Conservation (phyloP, 2,797 vertebrate species). For the Chiroxiphia lanceolata region DNA sequence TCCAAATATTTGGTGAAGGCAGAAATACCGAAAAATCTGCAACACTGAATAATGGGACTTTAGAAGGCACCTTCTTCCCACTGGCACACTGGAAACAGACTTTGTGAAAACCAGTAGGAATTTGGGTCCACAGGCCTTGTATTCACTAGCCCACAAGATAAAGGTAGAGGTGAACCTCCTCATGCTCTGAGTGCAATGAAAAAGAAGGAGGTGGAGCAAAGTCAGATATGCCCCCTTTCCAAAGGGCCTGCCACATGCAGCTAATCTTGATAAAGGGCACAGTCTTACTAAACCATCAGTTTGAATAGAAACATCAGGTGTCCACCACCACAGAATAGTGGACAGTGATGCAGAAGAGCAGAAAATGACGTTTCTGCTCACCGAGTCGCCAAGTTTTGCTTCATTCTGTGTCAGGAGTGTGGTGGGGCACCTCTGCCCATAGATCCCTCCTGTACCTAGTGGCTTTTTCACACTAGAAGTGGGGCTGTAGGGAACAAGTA, state of each 20-base stretch:
- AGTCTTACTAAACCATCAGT: not conserved
- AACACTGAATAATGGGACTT: not conserved
- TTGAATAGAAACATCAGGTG: not conserved
- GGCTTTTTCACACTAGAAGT: not conserved
- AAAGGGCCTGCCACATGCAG: not conserved
- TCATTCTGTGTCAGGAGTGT: rapidly evolving
- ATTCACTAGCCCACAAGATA: not conserved
- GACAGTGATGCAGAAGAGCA: not conserved
- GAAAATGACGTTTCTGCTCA: not conserved
- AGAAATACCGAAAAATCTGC: not conserved
- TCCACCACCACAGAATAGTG: not conserved
- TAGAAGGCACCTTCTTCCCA: not conserved
- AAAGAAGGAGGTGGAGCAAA: not conserved
- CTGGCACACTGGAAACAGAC: not conserved
- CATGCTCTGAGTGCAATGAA: not conserved
- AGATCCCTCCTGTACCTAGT: too few species aligned
- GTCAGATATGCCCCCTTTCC: not conserved
- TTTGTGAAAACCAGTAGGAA: not conserved
- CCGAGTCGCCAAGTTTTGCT: not conserved
- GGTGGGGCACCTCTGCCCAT: not conserved
- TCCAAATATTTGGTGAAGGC: not conserved
- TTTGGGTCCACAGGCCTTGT: not conserved
- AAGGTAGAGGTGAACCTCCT: not conserved
- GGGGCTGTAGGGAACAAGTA: not conserved
- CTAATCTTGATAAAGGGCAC: not conserved